Percentiles rank a stretch among this genome's conserved stretches.
Conservation (phyloP, 2,888 invertebrate species). For the Mesochorus sp. region DNA sequence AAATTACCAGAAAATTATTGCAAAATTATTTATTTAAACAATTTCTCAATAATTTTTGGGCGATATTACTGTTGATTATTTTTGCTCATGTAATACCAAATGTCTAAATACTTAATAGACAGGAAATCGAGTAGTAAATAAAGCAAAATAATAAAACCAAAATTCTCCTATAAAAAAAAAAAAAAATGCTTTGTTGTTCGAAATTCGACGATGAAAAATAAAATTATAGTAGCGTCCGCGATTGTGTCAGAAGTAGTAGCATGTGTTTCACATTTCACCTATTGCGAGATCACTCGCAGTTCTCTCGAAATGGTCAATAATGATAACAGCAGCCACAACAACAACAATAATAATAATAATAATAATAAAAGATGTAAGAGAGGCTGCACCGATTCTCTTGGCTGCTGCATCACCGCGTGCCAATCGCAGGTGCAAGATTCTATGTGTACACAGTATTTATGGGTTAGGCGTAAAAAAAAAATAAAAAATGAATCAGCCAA, state of each 20-base stretch:
- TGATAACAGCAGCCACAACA: too few species aligned
- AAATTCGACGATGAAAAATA: constrained; percentile 19
- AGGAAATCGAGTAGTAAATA: constrained; percentile 21
- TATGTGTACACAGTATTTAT: background rate
- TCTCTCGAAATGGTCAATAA: constrained; percentile 21
- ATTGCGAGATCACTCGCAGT: constrained; percentile 15
- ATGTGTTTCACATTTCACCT: constrained; percentile 16
- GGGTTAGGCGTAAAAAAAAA: constrained; percentile 17
- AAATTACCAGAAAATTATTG: too few species aligned
- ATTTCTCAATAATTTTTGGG: too few species aligned
- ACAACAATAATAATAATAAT: constrained; percentile 20
- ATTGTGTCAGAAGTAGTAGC: background rate
- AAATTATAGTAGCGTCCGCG: background rate
- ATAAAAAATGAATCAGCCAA: constrained; percentile 51
- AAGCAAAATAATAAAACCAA: constrained; percentile 1
- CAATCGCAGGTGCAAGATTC: constrained; percentile 28
- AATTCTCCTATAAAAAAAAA: background rate
- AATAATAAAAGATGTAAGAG: constrained; percentile 22
- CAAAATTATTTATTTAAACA: too few species aligned
- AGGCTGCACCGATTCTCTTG: background rate
- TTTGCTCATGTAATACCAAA: too few species aligned
- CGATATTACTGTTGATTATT: too few species aligned
- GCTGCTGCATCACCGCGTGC: constrained; percentile 44
- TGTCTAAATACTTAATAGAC: background rate
- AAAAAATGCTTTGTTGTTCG: background rate